Evolutionary conservation across 2,113 vertebrate genomes (phyloP).

Genomic region (Dipodomys stephensi): DNA sequence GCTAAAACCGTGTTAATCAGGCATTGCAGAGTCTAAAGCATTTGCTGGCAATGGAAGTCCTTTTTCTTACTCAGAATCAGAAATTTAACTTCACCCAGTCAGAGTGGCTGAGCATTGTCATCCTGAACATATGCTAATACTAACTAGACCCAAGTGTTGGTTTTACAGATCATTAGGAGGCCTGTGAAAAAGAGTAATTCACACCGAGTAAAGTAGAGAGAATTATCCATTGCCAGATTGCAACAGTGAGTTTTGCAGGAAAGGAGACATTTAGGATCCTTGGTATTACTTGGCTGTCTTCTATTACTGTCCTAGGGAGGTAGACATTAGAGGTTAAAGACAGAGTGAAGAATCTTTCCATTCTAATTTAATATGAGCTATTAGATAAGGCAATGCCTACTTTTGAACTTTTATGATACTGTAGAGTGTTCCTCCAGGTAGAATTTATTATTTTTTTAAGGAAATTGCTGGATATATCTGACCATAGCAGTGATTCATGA

Average conservation of each 20-base stretch:
- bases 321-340: background rate
- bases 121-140: slow-evolving; percentile 59
- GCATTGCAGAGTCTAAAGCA: slow-evolving; percentile 14
- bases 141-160: slow-evolving; percentile 81
- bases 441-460: slow-evolving; percentile 23
- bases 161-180: slow-evolving; percentile 81
- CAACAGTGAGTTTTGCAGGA: background rate
- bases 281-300: slow-evolving; percentile 19
- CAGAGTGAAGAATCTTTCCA: slow-evolving; percentile 4
- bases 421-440: slow-evolving; percentile 52
- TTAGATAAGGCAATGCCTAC: slow-evolving; percentile 45
- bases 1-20: slow-evolving; percentile 49
- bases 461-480: slow-evolving; percentile 60
- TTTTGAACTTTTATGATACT: slow-evolving; percentile 2
- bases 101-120: slow-evolving; percentile 15
- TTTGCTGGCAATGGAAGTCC: background rate
- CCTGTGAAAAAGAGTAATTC: slow-evolving; percentile 73
- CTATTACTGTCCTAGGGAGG: slow-evolving; percentile 26
- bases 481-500: slow-evolving; percentile 54
- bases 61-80: background rate
- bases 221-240: slow-evolving; percentile 70
- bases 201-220: slow-evolving; percentile 69
- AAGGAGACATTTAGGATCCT: slow-evolving; percentile 31
- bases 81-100: slow-evolving; percentile 56
- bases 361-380: slow-evolving; percentile 46